These are phyloP conservation scores for Camelus bactrianus DNA, from an alignment of 2,113 vertebrate genomes.

Conservation along the genomic window DNA sequence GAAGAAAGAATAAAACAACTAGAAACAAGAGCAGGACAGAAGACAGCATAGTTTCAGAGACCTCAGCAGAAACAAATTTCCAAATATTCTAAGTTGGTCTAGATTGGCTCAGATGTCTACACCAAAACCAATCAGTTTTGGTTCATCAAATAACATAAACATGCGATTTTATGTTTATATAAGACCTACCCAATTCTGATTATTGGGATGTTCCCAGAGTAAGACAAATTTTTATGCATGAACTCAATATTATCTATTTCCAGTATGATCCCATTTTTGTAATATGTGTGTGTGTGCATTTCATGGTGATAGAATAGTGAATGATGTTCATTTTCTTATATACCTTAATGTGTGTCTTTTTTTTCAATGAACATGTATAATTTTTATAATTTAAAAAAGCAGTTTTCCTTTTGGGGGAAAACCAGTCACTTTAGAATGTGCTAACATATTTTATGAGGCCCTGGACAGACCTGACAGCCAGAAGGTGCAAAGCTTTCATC, in stretches of 20 bases:
- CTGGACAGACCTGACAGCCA: neutral
- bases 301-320: neutral
- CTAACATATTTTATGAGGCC: neutral
- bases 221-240: neutral
- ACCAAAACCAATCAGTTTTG: neutral
- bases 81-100: neutral
- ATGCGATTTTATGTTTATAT: neutral
- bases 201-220: neutral
- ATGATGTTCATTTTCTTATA: neutral
- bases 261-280: neutral
- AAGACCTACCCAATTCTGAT: neutral
- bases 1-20: neutral
- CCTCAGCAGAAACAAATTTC: neutral
- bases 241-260: neutral
- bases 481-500: neutral
- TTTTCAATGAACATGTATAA: neutral
- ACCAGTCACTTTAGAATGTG: constrained; percentile 8
- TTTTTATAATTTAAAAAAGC: neutral
- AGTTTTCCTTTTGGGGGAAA: neutral
- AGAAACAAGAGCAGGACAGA: neutral
- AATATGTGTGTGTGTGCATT: neutral
- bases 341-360: neutral
- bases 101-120: neutral
- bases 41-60: neutral
- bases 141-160: neutral